Conservation (phyloP, 2,888 invertebrate genomes). For the Drosophila paranaensis region DNA sequence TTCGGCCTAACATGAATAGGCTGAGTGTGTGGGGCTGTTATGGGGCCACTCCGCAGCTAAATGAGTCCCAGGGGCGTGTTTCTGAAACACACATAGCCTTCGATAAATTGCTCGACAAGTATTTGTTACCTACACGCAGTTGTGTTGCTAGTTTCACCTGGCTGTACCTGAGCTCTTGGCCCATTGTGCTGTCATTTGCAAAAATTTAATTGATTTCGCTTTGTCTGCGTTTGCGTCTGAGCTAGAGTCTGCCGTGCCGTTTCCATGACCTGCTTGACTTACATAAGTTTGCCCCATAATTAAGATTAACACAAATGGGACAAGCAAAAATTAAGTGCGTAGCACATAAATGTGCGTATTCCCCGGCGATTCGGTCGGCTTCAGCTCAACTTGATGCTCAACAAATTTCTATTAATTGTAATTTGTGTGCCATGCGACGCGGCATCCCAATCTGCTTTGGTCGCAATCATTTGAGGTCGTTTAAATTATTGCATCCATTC, state of each 20-base stretch:
- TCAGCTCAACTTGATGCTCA: slow-evolving; percentile 12
- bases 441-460: slow-evolving; percentile 6
- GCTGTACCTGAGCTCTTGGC: slow-evolving; percentile 26
- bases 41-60: slow-evolving; percentile 34
- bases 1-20: neutral
- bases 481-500: neutral
- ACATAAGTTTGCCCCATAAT: slow-evolving; percentile 50
- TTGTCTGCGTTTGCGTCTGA: neutral
- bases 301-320: slow-evolving; percentile 39
- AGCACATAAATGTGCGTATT: slow-evolving; percentile 27
- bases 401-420: slow-evolving; percentile 47
- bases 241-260: neutral
- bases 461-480: neutral
- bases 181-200: slow-evolving; percentile 50
- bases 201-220: slow-evolving; percentile 68
- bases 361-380: slow-evolving; percentile 5
- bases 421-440: slow-evolving; percentile 35
- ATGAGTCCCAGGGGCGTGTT: slow-evolving; percentile 67
- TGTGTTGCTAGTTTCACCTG: slow-evolving; percentile 15
- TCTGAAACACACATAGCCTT: slow-evolving; percentile 28
- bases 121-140: slow-evolving; percentile 10
- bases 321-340: slow-evolving; percentile 31
- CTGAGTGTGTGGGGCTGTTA: slow-evolving; percentile 22
- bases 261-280: slow-evolving; percentile 27
- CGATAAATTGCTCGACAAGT: slow-evolving; percentile 29